Base-by-base conservation (phyloP, 2,113 vertebrate genomes). In the Pterophyllum scalare region DNA sequence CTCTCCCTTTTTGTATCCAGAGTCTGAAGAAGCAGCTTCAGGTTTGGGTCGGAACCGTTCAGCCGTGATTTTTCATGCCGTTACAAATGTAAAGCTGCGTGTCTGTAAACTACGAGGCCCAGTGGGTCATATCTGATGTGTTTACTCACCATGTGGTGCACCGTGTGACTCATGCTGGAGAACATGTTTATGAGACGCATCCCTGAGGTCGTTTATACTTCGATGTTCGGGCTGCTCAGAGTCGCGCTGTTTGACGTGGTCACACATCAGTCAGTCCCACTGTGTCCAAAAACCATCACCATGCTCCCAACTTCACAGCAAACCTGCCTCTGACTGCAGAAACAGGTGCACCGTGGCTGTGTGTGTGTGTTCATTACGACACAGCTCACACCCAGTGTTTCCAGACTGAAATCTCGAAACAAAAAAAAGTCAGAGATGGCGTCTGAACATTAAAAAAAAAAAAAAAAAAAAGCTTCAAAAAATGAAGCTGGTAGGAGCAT, bases 51-150 rank as follows among this genome's bases (percentile, higher is more conserved):
- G 14, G 40, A 43, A 46, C 12, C 12, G 5, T 70, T 49, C 1
- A 49, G 64, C 40, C 4, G 46, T 49, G 46, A 2, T 14, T 49
- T 17, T 6, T 6, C 4, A 13, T 14, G 12, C 40, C 38, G 24
- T 70, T 28, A 28, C 40, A 7, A 70, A 70, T 2, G 22, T 49
- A 28, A 70, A 70, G 0, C 40, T 70, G 40, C 5, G 0, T 70
- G 64, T 70, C 64, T 70, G 64, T 70, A 70, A 49, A 15, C 17
- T 72, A 24, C 31, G 43, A 20, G 52, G 26, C 17, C 43, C 43
- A 52, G 43, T 52, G 43, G 43, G 43, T 0, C 17, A 0, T 72
- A 31, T 0, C 3, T 31, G 43, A 72, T 0, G 1, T 1, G 0
- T 52, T 49, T 49, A 49, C 17, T 13, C 24, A 31, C 43, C 0